phyloP scores from a whole-genome alignment of 2,113 vertebrate species.

The Phainopepla nitens region DNA sequence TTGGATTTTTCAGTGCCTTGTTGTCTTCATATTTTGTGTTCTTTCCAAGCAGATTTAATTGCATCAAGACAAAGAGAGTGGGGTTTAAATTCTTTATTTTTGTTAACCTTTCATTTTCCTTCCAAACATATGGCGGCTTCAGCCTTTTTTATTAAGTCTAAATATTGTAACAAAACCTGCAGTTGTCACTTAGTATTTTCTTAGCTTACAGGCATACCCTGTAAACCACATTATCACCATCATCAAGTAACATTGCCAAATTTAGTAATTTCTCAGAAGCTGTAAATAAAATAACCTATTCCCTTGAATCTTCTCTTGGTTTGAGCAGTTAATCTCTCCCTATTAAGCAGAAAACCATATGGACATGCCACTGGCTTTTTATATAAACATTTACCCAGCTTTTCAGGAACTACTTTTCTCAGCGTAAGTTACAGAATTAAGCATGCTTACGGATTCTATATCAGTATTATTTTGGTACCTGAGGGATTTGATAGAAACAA shows the following conservation, averaged over 20 bases:
- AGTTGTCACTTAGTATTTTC: neutral
- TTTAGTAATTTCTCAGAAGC: neutral
- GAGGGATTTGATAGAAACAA: neutral
- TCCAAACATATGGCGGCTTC: neutral
- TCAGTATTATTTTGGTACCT: neutral
- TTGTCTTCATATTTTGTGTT: conserved; percentile 86
- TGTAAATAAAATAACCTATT: neutral
- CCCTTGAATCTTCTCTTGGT: neutral
- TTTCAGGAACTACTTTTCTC: neutral
- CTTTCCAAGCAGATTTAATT: conserved; percentile 68
- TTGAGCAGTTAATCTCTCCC: neutral
- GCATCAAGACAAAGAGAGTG: neutral
- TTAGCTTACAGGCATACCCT: neutral
- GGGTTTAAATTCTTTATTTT: neutral
- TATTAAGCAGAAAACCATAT: neutral
- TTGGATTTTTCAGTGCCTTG: conserved; percentile 84
- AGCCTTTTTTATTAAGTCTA: neutral
- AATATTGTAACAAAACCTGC: neutral
- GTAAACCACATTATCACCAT: neutral
- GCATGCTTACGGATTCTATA: neutral
- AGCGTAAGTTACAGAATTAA: neutral
- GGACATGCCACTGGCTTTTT: neutral
- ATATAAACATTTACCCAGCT: neutral
- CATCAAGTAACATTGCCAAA: neutral
- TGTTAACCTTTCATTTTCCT: neutral